Conservation (phyloP, 2,888 invertebrate genomes). For the Acrobasis repandana region DNA sequence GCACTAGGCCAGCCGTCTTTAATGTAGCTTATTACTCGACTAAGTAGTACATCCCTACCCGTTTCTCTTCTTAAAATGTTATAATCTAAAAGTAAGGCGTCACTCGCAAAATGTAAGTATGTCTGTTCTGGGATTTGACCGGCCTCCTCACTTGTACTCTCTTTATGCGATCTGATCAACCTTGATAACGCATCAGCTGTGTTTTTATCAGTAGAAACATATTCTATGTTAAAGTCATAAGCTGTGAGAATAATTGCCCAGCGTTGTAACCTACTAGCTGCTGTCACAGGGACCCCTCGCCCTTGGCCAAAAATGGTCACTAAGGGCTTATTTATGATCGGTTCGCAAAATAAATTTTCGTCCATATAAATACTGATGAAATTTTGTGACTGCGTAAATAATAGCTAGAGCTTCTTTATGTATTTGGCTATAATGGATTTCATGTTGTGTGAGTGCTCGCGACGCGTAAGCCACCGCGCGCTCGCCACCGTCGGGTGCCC, state of each 20-base stretch:
- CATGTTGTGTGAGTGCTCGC: slow-evolving; percentile 33
- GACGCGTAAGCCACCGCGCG: slow-evolving; percentile 37
- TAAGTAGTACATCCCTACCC: not conserved
- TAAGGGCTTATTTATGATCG: slow-evolving; percentile 29
- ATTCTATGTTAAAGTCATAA: slow-evolving; percentile 25
- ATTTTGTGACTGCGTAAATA: slow-evolving; percentile 12
- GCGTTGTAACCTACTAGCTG: slow-evolving; percentile 24
- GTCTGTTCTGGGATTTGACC: slow-evolving; percentile 12
- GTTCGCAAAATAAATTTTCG: slow-evolving; percentile 22
- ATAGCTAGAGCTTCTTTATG: slow-evolving; percentile 17
- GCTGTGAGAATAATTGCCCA: slow-evolving; percentile 25
- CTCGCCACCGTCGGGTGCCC: slow-evolving; percentile 28
- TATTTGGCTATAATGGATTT: slow-evolving; percentile 35
- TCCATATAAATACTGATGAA: slow-evolving; percentile 23
- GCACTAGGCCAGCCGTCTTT: slow-evolving; percentile 9
- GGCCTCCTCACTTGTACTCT: too few species aligned
- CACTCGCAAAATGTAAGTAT: too few species aligned
- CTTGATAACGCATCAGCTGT: slow-evolving; percentile 24
- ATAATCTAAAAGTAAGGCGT: slow-evolving; percentile 11
- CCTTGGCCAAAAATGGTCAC: slow-evolving; percentile 27
- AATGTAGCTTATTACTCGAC: too few species aligned
- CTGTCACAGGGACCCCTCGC: slow-evolving; percentile 25
- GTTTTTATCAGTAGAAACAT: slow-evolving; percentile 17
- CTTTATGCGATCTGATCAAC: not conserved
- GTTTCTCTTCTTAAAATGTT: not conserved